These are phyloP conservation scores for Mya arenaria DNA, from an alignment of 1,140 invertebrate species.

Conservation along the genomic window DNA sequence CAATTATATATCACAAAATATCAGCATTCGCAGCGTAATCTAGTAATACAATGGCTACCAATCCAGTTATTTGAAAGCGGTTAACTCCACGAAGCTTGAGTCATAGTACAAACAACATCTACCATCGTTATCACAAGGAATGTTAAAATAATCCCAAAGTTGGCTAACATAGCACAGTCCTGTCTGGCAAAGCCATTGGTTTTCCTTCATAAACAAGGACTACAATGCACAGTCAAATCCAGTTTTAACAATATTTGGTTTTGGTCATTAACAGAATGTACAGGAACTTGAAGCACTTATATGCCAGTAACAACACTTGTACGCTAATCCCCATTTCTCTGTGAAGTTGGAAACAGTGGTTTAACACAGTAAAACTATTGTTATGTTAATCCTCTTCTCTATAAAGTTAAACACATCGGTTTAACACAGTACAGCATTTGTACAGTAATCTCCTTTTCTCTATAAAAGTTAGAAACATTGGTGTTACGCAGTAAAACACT, in stretches of 20 bases:
- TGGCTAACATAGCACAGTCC: neutral
- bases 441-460: too few species aligned
- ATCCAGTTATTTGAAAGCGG: neutral
- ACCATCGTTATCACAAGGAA: conserved; percentile 25
- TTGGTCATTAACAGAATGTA: neutral
- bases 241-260: neutral
- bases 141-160: conserved; percentile 28
- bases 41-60: neutral
- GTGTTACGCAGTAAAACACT: too few species aligned
- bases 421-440: too few species aligned
- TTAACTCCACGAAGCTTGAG: neutral
- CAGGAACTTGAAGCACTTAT: neutral
- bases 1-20: too few species aligned
- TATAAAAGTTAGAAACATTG: too few species aligned
- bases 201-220: neutral
- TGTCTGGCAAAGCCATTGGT: neutral
- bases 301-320: neutral
- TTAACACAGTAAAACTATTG: too few species aligned
- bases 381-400: too few species aligned
- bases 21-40: neutral
- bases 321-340: neutral
- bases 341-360: too few species aligned
- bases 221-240: neutral
- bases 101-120: too few species aligned
- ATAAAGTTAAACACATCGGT: too few species aligned